These are phyloP conservation scores for Brachyopa scutellaris DNA, from an alignment of 2,888 invertebrate species.

Conservation along the genomic window DNA sequence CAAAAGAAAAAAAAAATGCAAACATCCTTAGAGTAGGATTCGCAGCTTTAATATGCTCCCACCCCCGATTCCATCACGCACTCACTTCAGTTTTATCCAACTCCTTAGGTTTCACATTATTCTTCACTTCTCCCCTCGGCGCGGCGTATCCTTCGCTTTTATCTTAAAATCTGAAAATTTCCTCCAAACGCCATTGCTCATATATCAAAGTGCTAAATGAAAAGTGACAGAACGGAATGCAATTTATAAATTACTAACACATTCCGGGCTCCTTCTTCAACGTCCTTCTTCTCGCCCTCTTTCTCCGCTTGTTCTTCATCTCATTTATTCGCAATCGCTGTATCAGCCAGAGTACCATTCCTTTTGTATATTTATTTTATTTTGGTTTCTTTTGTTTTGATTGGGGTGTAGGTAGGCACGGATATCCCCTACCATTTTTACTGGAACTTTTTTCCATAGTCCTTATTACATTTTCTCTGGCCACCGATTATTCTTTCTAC, in stretches of 20 bases:
- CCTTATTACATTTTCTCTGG: conserved; percentile 43
- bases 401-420: no score
- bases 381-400: no score
- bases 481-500: conserved; percentile 49
- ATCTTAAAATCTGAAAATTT: conserved; percentile 63
- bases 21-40: conserved; percentile 35
- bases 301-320: background rate
- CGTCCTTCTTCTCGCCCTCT: background rate
- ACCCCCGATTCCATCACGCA: conserved; percentile 3
- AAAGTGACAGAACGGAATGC: conserved; percentile 79
- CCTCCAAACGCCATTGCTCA: conserved; percentile 73
- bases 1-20: no score
- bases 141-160: conserved; percentile 13
- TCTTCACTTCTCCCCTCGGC: conserved; percentile 26
- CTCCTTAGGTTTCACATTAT: conserved; percentile 60
- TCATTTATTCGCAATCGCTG: conserved; percentile 24
- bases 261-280: conserved; percentile 55
- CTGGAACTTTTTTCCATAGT: conserved; percentile 28
- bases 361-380: background rate
- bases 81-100: conserved; percentile 28
- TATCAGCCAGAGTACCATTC: conserved; percentile 9
- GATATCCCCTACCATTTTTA: no score
- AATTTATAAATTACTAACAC: conserved; percentile 79
- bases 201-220: conserved; percentile 78
- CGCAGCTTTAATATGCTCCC: conserved; percentile 39